Evolutionary conservation across 2,113 vertebrate species (phyloP), one percentile per base, ranked within the genome.

Genomic region (Scomber japonicus): DNA sequence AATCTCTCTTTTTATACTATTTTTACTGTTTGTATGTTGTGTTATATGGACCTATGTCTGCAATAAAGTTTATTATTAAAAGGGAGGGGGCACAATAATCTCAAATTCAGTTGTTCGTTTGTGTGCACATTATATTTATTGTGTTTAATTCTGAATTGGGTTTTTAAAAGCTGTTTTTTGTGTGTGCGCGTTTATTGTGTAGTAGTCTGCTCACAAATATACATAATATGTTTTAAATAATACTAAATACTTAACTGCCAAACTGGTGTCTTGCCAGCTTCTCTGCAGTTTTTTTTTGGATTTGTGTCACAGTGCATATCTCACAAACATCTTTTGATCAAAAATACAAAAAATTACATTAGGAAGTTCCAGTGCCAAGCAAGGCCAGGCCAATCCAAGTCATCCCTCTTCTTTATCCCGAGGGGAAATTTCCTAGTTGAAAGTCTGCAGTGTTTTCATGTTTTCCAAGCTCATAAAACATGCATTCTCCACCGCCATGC

Each of bases 401-500:
- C 48, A 73, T 65, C 46, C 63, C 35, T 78, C 69, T 59, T 78
- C 24, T 40, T 67, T 61, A 79, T 62, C 57, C 30, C 30, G 49
- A 57, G 48, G 59, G 65, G 49, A 68, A 65, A 27, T 64, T 51
- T 76, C 45, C 35, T 46, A 64, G 61, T 76, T 68, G 62, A 68
- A 56, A 85, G 69, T 74, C 68, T 81, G 87, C 59, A 61, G 64
- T 74, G 62, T 80, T 83, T 80, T 86, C 62, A 71, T 84, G 77
- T 81, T 81, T 87, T 73, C 62, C 51, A 16, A 78, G 71, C 86
- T 88, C 75, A 90, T 88, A 80, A 90, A 93, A 90, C 80, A 90
- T 84, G 81, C 72, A 87, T 90, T 91, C 69, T 75, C 62, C 65
- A 30, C 56, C 46, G 50, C 78, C 78, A 53, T 74, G 77, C 62